Percentiles rank a stretch among this genome's conserved stretches.
These are phyloP conservation scores for Heterotilapia buettikoferi DNA, from an alignment of 2,113 vertebrate species.

Conservation along the genomic window DNA sequence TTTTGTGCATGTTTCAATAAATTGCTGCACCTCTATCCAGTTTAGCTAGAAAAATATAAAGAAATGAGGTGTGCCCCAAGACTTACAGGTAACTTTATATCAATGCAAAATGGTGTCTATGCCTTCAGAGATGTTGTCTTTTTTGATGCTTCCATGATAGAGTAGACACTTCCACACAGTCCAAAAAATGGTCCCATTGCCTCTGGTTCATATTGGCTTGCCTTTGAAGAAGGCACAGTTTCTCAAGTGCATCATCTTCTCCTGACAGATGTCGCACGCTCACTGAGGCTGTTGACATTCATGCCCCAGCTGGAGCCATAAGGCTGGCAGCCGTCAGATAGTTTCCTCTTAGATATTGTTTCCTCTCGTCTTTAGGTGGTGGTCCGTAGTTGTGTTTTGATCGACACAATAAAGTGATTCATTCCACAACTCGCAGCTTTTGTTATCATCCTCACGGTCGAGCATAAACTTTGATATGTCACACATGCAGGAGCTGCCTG, in stretches of 20 bases:
- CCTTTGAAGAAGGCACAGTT: neutral
- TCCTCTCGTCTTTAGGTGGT: neutral
- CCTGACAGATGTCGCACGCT: neutral
- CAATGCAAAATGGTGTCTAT: neutral
- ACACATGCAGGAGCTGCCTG: neutral
- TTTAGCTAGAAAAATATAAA: neutral
- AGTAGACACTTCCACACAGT: neutral
- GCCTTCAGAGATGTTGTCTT: neutral
- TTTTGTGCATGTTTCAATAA: neutral
- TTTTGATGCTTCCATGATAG: neutral
- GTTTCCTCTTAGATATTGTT: neutral
- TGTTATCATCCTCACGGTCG: neutral
- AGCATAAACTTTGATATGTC: neutral
- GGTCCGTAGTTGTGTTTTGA: neutral
- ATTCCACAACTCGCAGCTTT: neutral
- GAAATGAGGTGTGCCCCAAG: neutral
- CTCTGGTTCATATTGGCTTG: neutral
- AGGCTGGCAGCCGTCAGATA: neutral
- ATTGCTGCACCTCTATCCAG: neutral
- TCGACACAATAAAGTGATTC: neutral
- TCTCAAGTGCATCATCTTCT: neutral
- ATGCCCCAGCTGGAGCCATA: neutral
- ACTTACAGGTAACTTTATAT: neutral
- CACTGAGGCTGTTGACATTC: neutral
- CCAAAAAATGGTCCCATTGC: neutral